Percentiles rank a stretch among this genome's conserved stretches.
Conservation (phyloP, 2,888 invertebrate species). For the Clanis bilineata region DNA sequence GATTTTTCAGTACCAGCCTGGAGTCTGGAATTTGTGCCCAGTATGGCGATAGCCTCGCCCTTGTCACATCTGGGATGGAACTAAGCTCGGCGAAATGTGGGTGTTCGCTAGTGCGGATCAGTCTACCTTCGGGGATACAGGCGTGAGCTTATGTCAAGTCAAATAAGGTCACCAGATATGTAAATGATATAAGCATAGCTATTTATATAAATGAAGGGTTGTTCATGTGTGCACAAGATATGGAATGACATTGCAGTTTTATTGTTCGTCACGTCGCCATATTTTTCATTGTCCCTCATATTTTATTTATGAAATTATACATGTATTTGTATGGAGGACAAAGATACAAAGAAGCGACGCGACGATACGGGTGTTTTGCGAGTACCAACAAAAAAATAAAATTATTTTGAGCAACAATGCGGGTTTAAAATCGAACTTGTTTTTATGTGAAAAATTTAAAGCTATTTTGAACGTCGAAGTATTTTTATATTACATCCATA, state of each 20-base stretch:
- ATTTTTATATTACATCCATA: too few species aligned
- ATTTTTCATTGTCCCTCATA: constrained; percentile 4
- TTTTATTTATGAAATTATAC: constrained; percentile 12
- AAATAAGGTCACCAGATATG: background rate
- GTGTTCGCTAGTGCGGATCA: too few species aligned
- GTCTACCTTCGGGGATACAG: too few species aligned
- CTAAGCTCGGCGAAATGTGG: too few species aligned
- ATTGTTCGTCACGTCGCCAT: background rate
- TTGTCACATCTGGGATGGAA: too few species aligned
- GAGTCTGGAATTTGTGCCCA: too few species aligned
- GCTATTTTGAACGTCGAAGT: too few species aligned
- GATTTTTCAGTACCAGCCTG: too few species aligned
- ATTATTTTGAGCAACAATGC: background rate
- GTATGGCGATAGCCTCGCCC: too few species aligned
- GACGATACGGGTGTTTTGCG: background rate
- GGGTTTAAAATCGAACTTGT: background rate
- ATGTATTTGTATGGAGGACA: constrained; percentile 1
- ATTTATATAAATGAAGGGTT: background rate
- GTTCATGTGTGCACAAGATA: background rate
- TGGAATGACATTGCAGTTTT: background rate
- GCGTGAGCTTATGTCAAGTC: too few species aligned
- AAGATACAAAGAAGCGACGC: background rate
- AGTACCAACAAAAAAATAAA: background rate
- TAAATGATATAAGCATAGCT: background rate
- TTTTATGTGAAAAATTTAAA: background rate